A percentile compares a stretch with the other conserved stretches of the same genome.
Conservation (phyloP, 1,140 invertebrate species). For the Diorhabda carinulata region DNA sequence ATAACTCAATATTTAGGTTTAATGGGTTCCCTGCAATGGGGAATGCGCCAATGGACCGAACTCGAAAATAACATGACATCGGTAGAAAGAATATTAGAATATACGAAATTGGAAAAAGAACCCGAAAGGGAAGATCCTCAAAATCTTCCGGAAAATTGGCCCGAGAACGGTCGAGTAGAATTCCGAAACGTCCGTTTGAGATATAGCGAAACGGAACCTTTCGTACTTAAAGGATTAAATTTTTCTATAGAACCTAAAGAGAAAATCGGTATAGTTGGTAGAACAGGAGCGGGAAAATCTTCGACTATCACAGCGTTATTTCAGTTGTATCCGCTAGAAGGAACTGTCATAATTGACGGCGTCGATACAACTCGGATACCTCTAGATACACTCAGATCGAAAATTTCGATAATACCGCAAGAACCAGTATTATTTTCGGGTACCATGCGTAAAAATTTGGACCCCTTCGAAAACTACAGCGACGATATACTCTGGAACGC, state of each 20-base stretch:
- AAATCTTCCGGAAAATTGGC: conserved; percentile 59
- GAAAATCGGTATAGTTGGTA: conserved; percentile 74
- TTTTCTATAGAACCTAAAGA: conserved; percentile 58
- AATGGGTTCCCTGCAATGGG: conserved; percentile 62
- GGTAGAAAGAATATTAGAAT: conserved; percentile 74
- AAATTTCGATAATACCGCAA: conserved; percentile 80
- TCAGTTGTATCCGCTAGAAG: conserved; percentile 53
- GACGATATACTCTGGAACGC: conserved; percentile 79
- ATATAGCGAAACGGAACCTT: conserved; percentile 59
- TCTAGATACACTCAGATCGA: conserved; percentile 64
- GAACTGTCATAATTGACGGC: conserved; percentile 56
- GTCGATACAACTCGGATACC: conserved; percentile 59
- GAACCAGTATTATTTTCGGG: conserved; percentile 81
- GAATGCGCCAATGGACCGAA: conserved; percentile 60
- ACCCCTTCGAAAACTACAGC: conserved; percentile 72
- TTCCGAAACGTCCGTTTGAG: conserved; percentile 63
- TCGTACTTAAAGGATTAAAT: conserved; percentile 70
- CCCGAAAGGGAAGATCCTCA: conserved; percentile 49
- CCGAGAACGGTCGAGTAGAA: conserved; percentile 61
- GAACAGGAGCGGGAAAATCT: conserved; percentile 80
- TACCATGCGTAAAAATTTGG: conserved; percentile 77
- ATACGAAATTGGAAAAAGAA: conserved; percentile 66
- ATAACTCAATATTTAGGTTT: conserved; percentile 59
- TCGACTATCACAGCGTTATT: conserved; percentile 72
- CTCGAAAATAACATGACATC: conserved; percentile 76